phyloP scores from a whole-genome alignment of 2,113 vertebrate genomes.

The Chunga burmeisteri region DNA sequence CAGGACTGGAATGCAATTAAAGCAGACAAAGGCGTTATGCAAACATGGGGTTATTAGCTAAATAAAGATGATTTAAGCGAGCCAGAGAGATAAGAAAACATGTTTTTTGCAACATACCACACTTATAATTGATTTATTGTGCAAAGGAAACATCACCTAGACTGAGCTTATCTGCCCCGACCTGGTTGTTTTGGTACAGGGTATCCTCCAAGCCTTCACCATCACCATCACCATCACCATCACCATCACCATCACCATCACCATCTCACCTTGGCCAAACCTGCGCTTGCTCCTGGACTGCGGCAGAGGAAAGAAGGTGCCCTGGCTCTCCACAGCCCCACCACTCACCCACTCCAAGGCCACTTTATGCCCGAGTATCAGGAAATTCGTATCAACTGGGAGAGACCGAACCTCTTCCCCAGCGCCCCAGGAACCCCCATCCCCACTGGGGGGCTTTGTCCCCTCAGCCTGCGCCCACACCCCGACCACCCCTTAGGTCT shows the following conservation, averaged over 20 bases:
- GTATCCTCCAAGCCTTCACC: no score
- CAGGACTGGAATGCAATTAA: not conserved
- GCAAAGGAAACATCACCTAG: not conserved
- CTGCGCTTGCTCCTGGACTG: accelerated
- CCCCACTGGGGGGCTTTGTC: accelerated
- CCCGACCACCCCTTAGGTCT: accelerated
- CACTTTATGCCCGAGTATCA: not conserved
- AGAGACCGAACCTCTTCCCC: not conserved
- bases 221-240: accelerated
- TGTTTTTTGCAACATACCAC: not conserved
- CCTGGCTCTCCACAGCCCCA: not conserved
- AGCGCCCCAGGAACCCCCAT: not conserved
- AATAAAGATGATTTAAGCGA: not conserved
- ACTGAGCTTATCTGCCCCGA: accelerated
- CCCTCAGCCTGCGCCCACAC: not conserved
- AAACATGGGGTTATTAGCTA: not conserved
- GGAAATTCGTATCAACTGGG: accelerated
- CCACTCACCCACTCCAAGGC: accelerated
- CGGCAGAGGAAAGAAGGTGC: accelerated
- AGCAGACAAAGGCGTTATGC: not conserved
- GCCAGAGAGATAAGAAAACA: not conserved
- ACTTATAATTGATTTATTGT: not conserved
- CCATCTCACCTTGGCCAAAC: not conserved
- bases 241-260: no score
- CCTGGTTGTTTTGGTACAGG: accelerated